Base-by-base conservation (phyloP, 2,797 vertebrate species). In the Trachurus trachurus region DNA sequence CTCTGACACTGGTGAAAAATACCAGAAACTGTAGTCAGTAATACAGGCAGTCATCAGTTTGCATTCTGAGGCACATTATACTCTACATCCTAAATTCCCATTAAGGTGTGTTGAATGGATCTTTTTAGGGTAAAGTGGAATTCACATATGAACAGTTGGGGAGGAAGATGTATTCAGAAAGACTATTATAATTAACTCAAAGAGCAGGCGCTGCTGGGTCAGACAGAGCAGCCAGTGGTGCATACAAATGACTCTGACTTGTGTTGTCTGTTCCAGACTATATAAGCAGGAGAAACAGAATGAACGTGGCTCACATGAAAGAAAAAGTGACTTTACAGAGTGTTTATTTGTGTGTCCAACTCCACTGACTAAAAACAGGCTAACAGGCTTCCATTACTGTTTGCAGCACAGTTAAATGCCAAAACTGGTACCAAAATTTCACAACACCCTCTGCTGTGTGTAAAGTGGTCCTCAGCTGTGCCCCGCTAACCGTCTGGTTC, bases 401-500 rank as follows among this genome's bases (percentile, higher is more conserved):
- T 31, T 66, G 75, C 49, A 71, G 16, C 53, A 0, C 15, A 7
- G 50, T 67, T 78, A 78, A 87, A 72, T 71, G 29, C 26, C 68
- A 57, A 60, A 71, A 77, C 29, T 39, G 59, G 59, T 9, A 66
- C 45, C 42, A 61, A 59, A 54, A 77, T 78, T 57, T 73, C 67
- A 60, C 39, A 76, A 57, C 70, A 78, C 72, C 1, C 5, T 73
- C 75, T 78, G 72, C 56, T 59, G 19, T 52, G 15, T 62, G 72
- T 75, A 74, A 52, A 87, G 62, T 52, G 80, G 21, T 77, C 42
- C 49, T 78, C 75, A 56, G 52, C 52, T 63, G 66, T 34, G 31
- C 0, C 44, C 11, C 66, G 63, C 57, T 34, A 7, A 62, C 50
- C 40, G 62, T 71, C 65, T 66, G 73, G 29, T 74, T 77, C 26